Evolutionary conservation across 2,113 vertebrate species (phyloP), one percentile per base, ranked within the genome.

Genomic region (Orcinus orca): DNA sequence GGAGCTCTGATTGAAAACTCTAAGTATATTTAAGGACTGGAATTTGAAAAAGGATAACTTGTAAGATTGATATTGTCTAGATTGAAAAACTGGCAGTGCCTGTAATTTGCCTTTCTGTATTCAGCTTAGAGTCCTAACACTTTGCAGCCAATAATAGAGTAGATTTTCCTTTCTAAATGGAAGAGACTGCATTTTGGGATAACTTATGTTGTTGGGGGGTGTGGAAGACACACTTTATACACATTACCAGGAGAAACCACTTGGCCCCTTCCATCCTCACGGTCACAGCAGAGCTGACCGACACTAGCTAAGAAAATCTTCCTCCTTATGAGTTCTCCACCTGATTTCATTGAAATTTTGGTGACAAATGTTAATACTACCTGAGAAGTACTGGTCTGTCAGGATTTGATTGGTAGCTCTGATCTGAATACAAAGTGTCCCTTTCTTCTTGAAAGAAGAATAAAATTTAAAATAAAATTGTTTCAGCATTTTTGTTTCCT

Each of bases 401-500:
- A 70, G 33, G 23, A 33, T 95, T 47, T 79, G 73, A 92, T 23
- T 88, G 83, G 47, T 77, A 87, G 44, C 41, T 95, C 77, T 81
- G 74, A 89, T 91, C 33, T 29, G 63, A 93, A 91, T 36, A 33
- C 29, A 41, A 71, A 96, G 44, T 70, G 12, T 84, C 84, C 25
- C 33, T 82, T 83, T 93, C 38, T 95, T 83, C 58, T 71, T 65
- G 26, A 38, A 18, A 65, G 60, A n/a, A 89, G 53, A 97, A 89
- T 53, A 65, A 60, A 94, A 88, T 95, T 95, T 83, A 96, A 97
- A 96, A 86, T 95, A 91, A 97, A 97, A 95, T 93, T 90, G 33
- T 50, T 93, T 97, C 87, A 96, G 79, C 79, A 93, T 31, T 91
- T 97, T 87, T 91, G 38, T 89, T 63, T 79, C 86, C 63, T 81